These are phyloP conservation scores for Melanotaenia parkinsoni DNA, from an alignment of 2,797 vertebrate species.

Conservation along the genomic window DNA sequence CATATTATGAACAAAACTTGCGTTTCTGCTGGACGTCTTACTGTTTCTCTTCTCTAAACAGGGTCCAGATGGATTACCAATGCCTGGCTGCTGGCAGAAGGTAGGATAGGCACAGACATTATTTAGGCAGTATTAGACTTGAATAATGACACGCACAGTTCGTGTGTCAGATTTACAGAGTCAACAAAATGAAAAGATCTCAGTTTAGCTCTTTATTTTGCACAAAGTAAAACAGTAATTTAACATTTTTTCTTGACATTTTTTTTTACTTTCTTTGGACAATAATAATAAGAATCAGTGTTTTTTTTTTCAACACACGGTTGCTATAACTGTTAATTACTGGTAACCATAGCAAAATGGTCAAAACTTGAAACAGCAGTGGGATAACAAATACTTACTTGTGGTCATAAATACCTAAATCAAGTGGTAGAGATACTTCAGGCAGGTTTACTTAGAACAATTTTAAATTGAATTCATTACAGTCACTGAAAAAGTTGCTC, in stretches of 20 bases:
- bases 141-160: not conserved
- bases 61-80: constrained; percentile 98
- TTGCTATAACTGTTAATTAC: not conserved
- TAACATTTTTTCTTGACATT: too few species aligned
- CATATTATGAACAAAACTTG: not conserved
- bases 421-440: too few species aligned
- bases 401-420: not conserved
- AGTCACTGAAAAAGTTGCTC: too few species aligned
- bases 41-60: constrained; percentile 73
- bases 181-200: constrained; percentile 8
- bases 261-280: not conserved
- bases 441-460: too few species aligned
- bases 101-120: constrained; percentile 76
- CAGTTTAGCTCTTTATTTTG: not conserved
- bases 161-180: not conserved
- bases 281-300: too few species aligned
- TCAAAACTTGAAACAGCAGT: not conserved
- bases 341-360: not conserved
- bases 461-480: too few species aligned
- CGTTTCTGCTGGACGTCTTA: constrained; percentile 34
- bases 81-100: constrained; percentile 99
- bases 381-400: not conserved
- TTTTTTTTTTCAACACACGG: not conserved
- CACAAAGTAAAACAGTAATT: too few species aligned
- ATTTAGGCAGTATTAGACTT: not conserved